Evolutionary conservation across 2,113 vertebrate species (phyloP).

Genomic region (Lophotis ruficrista): DNA sequence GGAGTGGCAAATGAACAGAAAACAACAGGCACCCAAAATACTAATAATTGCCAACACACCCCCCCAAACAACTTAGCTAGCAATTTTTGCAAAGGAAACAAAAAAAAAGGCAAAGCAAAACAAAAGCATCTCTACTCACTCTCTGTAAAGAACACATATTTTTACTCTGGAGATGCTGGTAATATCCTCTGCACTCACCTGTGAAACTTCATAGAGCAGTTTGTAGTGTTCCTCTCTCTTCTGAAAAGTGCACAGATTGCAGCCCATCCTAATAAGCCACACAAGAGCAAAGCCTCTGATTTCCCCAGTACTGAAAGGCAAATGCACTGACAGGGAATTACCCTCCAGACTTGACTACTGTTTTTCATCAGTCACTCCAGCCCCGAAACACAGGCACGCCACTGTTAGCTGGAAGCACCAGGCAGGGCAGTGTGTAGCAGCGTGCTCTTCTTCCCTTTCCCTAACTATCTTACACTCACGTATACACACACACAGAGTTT

Average conservation of each 20-base stretch:
- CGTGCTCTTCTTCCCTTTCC: constrained; percentile 81
- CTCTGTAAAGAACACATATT: constrained; percentile 49
- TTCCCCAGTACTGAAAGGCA: constrained; percentile 82
- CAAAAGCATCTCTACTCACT: constrained; percentile 49
- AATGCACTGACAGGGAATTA: constrained; percentile 85
- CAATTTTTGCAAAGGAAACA: constrained; percentile 30
- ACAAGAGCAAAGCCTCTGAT: constrained; percentile 81
- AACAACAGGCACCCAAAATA: constrained; percentile 69
- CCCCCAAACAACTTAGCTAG: constrained; percentile 14
- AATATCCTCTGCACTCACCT: constrained; percentile 86
- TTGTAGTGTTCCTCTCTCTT: constrained; percentile 99
- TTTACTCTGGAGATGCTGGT: constrained; percentile 29
- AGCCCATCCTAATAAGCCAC: constrained; percentile 94
- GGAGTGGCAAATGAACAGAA: constrained; percentile 72
- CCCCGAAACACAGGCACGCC: constrained; percentile 78
- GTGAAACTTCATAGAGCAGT: constrained; percentile 98
- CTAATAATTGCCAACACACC: constrained; percentile 45
- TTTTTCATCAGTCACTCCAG: constrained; percentile 89
- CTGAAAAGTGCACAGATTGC: constrained; percentile 98
- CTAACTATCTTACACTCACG: constrained; percentile 79
- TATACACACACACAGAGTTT: constrained; percentile 82
- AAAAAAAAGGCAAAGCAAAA: constrained; percentile 14
- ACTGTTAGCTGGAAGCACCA: constrained; percentile 75
- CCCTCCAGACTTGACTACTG: constrained; percentile 87
- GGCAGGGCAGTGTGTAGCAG: constrained; percentile 77